Percentiles rank a stretch among this genome's conserved stretches.
Evolutionary conservation across 2,888 invertebrate genomes (phyloP).

Genomic region (Hetaerina titia): DNA sequence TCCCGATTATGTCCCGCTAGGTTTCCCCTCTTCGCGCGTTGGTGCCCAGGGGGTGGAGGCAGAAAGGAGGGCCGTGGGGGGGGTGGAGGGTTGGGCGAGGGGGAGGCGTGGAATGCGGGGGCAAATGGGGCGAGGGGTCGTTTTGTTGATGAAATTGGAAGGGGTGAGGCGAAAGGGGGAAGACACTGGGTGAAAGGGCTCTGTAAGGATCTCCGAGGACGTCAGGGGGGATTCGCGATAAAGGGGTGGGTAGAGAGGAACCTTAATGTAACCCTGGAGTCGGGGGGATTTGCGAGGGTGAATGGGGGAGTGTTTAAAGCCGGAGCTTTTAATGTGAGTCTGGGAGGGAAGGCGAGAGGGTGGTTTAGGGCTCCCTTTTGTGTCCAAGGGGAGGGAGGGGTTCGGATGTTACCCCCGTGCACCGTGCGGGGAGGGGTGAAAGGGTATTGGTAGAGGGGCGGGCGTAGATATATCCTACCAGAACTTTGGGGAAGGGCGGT

Average conservation of each 20-base stretch:
- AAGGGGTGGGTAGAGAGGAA: background rate
- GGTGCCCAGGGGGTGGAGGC: background rate
- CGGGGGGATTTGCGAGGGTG: background rate
- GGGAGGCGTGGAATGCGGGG: background rate
- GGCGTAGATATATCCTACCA: no score
- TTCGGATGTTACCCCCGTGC: no score
- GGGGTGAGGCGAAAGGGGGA: conserved; percentile 13
- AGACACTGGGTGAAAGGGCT: background rate
- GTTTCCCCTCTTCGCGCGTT: no score
- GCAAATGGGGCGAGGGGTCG: conserved; percentile 16
- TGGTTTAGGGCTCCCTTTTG: background rate
- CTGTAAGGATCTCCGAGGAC: background rate
- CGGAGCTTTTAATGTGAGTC: background rate
- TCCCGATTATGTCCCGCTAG: no score
- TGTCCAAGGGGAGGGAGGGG: background rate
- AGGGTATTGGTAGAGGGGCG: no score
- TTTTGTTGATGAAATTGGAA: conserved; percentile 43
- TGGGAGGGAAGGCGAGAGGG: background rate
- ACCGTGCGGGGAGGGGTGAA: no score
- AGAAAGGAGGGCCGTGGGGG: background rate
- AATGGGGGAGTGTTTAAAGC: background rate
- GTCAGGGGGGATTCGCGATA: background rate
- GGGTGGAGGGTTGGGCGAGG: background rate
- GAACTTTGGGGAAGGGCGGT: no score
- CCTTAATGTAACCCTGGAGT: background rate